Evolutionary conservation across 2,113 vertebrate genomes (phyloP).

Genomic region (Gobius niger): DNA sequence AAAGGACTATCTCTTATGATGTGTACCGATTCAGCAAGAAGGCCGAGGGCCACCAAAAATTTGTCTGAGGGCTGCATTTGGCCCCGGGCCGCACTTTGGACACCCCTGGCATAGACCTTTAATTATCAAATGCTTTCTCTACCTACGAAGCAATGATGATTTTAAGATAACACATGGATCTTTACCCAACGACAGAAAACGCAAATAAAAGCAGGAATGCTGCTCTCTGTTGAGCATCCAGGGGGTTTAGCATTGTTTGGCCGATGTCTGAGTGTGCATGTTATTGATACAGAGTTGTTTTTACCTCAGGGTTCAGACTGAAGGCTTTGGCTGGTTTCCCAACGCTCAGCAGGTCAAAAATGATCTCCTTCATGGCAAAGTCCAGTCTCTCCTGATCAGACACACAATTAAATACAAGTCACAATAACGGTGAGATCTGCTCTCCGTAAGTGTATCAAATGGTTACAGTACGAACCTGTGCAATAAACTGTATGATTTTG

Average conservation of each 20-base stretch:
- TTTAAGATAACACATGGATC: conserved; percentile 11
- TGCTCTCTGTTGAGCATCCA: conserved; percentile 5
- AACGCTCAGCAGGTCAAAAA: conserved; percentile 96
- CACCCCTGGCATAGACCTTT: not conserved
- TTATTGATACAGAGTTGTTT: conserved; percentile 4
- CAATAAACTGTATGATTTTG: conserved; percentile 99
- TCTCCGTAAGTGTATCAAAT: not conserved
- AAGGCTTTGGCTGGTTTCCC: conserved; percentile 98
- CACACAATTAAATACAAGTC: no score
- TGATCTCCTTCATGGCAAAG: conserved; percentile 99
- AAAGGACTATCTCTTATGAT: no score
- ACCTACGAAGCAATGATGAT: not conserved
- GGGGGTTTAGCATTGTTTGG: conserved; percentile 6
- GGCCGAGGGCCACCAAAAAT: no score
- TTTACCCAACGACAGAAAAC: conserved; percentile 20
- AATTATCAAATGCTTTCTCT: not conserved
- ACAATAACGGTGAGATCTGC: not conserved
- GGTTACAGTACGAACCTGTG: conserved; percentile 81
- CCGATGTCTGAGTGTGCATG: not conserved
- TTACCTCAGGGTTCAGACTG: conserved; percentile 98
- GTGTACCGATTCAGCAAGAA: no score
- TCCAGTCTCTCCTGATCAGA: conserved; percentile 90
- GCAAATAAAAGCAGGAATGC: conserved; percentile 23
- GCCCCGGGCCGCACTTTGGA: no score
- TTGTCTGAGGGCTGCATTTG: no score